Conservation (phyloP, 2,113 vertebrate species). For the Erythrocebus patas region DNA sequence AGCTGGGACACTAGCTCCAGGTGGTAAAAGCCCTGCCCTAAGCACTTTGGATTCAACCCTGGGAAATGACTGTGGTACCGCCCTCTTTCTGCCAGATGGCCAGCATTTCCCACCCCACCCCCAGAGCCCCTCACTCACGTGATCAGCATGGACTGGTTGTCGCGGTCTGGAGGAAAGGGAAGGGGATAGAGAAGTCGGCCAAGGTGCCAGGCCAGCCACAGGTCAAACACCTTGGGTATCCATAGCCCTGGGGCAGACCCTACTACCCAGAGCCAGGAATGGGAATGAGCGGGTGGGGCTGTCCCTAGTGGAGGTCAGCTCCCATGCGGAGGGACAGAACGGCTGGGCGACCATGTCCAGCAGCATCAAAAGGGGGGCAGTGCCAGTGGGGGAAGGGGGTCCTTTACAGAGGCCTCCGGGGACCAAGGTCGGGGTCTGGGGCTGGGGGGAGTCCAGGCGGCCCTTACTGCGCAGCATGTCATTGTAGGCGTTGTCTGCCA, state of each 20-base stretch:
- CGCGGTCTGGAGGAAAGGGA: conserved; percentile 88
- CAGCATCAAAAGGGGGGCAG: neutral
- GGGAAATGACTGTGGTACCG: conserved; percentile 50
- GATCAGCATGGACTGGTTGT: conserved; percentile 98
- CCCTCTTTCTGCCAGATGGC: neutral
- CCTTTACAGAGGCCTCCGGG: neutral
- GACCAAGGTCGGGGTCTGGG: neutral
- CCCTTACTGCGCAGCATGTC: conserved; percentile 95
- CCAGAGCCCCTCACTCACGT: conserved; percentile 89
- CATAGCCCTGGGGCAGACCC: neutral
- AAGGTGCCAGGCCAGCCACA: neutral
- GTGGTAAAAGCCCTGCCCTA: neutral
- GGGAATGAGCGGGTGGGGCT: neutral
- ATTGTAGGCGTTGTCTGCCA: conserved; percentile 94
- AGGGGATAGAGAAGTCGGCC: neutral
- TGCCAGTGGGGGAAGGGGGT: neutral
- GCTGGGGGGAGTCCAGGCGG: neutral
- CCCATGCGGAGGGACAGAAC: neutral
- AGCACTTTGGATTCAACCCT: neutral
- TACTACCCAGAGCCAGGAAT: neutral
- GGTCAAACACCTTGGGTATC: neutral
- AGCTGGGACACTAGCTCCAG: neutral
- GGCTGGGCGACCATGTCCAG: neutral
- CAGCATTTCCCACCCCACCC: conserved; percentile 11
- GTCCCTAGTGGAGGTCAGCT: neutral